Conservation (phyloP, 2,888 invertebrate species). For the Synergus laeviventris region DNA sequence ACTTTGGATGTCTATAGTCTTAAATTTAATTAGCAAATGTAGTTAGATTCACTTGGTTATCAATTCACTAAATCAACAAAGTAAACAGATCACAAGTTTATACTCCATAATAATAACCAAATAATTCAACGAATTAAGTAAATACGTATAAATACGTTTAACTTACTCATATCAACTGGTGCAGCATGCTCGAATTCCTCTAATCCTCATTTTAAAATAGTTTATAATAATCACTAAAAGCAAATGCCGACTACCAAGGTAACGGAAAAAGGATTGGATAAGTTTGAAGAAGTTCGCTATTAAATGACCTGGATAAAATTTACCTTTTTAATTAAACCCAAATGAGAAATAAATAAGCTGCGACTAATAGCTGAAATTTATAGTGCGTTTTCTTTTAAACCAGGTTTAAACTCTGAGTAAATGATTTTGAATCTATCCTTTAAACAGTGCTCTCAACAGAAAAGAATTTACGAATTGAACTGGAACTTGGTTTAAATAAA, state of each 20-base stretch:
- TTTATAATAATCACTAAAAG: no score
- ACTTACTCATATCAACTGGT: slow-evolving; percentile 2
- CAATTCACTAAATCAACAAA: slow-evolving; percentile 10
- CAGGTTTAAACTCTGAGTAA: not conserved
- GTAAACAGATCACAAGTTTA: slow-evolving; percentile 7
- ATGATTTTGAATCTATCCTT: not conserved
- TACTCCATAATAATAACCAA: slow-evolving; percentile 5
- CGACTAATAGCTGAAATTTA: no score
- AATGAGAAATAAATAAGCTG: not conserved
- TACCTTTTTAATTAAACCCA: no score
- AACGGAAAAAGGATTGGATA: no score
- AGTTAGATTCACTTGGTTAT: slow-evolving; percentile 7
- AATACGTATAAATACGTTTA: not conserved
- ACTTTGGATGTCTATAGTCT: not conserved
- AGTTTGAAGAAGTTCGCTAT: no score
- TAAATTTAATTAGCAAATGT: slow-evolving; percentile 26
- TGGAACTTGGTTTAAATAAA: slow-evolving; percentile 37
- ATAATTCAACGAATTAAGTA: slow-evolving; percentile 14
- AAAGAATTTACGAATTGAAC: slow-evolving; percentile 15
- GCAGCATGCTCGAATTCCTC: not conserved
- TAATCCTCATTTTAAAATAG: no score
- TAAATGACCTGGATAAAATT: no score
- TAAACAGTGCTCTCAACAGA: not conserved
- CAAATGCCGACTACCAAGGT: no score
- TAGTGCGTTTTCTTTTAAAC: no score